A percentile compares a stretch with the other conserved stretches of the same genome.
Evolutionary conservation across 92 coral and sea anemone species (phyloP).

Genomic region (Nematostella vectensis): DNA sequence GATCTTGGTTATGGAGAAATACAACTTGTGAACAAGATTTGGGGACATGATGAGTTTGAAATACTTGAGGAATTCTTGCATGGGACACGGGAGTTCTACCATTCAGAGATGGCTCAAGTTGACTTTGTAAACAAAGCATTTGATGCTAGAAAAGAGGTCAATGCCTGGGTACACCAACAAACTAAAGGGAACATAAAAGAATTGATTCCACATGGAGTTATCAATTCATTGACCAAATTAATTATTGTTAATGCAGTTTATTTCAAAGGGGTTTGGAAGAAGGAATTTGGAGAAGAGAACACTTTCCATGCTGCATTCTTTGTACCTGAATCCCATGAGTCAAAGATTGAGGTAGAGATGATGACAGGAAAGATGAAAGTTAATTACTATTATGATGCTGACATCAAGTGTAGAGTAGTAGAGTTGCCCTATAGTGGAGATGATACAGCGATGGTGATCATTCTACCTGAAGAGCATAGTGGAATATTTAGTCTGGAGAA

Average conservation of each 20-base stretch:
- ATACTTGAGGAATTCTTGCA: conserved; percentile 43
- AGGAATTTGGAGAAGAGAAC: conserved; percentile 39
- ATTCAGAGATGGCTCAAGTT: conserved; percentile 41
- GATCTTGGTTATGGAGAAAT: conserved; percentile 35
- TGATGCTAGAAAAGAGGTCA: conserved; percentile 58
- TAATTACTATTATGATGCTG: conserved; percentile 51
- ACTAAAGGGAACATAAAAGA: conserved; percentile 71
- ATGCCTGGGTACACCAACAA: conserved; percentile 73
- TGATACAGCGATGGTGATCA: conserved; percentile 61
- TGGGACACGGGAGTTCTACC: conserved; percentile 36
- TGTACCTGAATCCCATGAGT: conserved; percentile 26
- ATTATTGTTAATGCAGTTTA: conserved; percentile 80
- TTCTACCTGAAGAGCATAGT: conserved; percentile 52
- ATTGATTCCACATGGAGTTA: conserved; percentile 43
- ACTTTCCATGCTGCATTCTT: conserved; percentile 57
- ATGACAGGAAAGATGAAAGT: conserved; percentile 52
- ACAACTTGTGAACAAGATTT: conserved; percentile 75
- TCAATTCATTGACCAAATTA: conserved; percentile 41
- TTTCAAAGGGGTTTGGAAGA: conserved; percentile 78
- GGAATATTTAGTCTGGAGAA: conserved; percentile 65
- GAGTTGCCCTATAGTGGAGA: conserved; percentile 64
- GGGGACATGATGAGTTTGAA: conserved; percentile 59
- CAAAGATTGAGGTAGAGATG: conserved; percentile 52
- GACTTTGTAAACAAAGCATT: conserved; percentile 60
- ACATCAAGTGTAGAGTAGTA: conserved; percentile 47